A percentile compares a stretch with the other conserved stretches of the same genome.
These are phyloP conservation scores for Zygaena filipendulae DNA, from an alignment of 2,888 invertebrate species.

Conservation along the genomic window DNA sequence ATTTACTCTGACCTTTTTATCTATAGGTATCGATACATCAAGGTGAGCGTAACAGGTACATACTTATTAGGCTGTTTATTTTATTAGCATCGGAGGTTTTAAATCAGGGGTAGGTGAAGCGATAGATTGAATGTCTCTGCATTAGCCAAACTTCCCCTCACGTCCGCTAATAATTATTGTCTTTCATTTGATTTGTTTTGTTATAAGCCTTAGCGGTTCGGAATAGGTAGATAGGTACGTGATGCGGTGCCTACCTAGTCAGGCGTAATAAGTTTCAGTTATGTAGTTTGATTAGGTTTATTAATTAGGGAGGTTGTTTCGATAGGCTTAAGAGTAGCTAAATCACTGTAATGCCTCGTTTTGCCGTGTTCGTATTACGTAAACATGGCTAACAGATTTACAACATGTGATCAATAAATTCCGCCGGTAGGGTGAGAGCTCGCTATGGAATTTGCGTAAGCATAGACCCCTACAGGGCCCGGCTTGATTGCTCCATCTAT, in stretches of 20 bases:
- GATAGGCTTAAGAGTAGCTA: too few relatives aligned
- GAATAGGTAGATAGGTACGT: too few relatives aligned
- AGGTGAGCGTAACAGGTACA: too few relatives aligned
- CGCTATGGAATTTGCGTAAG: constrained; percentile 47
- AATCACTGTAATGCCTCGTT: constrained; percentile 17
- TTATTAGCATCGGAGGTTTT: constrained; percentile 32
- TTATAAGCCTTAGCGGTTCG: constrained; percentile 29
- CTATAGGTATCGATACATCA: too few relatives aligned
- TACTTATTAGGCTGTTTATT: constrained; percentile 38
- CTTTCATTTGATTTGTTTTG: constrained; percentile 32
- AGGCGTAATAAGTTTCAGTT: too few relatives aligned
- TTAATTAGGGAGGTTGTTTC: too few relatives aligned
- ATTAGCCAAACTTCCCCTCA: too few relatives aligned
- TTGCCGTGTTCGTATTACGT: constrained; percentile 25
- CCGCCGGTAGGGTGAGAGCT: constrained; percentile 35
- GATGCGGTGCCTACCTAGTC: too few relatives aligned
- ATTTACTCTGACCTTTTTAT: too few relatives aligned
- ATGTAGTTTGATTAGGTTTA: too few relatives aligned
- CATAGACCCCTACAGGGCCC: constrained; percentile 36
- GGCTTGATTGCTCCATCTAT: constrained; percentile 59
- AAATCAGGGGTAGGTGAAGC: too few relatives aligned
- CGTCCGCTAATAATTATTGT: constrained; percentile 31
- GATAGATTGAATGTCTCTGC: too few relatives aligned
- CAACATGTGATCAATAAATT: constrained; percentile 56
- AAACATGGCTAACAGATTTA: constrained; percentile 46